Evolutionary conservation across 2,888 invertebrate genomes (phyloP), one percentile per base, ranked within the genome.

Genomic region (Phytoseiulus persimilis): DNA sequence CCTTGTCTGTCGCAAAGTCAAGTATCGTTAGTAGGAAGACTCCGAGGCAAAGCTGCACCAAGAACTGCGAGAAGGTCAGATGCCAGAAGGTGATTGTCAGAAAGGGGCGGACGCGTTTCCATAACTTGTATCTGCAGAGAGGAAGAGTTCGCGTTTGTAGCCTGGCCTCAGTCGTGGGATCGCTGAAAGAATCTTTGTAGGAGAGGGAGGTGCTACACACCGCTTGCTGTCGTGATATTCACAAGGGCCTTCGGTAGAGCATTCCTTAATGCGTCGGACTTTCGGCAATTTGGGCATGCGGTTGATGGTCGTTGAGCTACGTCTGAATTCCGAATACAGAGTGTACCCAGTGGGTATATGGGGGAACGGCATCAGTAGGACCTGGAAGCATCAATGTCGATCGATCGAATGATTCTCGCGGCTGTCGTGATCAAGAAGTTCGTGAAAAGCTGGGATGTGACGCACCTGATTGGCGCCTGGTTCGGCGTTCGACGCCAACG

Each of bases 151-250:
- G 46, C 9, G 46, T 46, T 46, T 46, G 14, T 46, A 11, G 9
- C 46, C 9, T 6, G 46, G 46, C 6, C 14, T 11, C 14, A 46
- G 6, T 14, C 46, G 46, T 46, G 46, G 46, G 46, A 6, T 46
- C 14, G 14, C n/a, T n/a, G n/a, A n/a, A n/a, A n/a, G n/a, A n/a
- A n/a, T n/a, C n/a, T n/a, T n/a, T n/a, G n/a, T n/a, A n/a, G n/a
- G n/a, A n/a, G n/a, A n/a, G n/a, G n/a, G n/a, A n/a, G n/a, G n/a
- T 23, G 5, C 65, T 14, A 65, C 5, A 23, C 45, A 87, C 87
- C 87, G 32, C n/a, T 33, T 87, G 87, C 87, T 87, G 87, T 87
- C 87, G 45, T 87, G 87, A n/a, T 87, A 87, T 23, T 87, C 87
- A 31, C 87, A 87, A 18, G 87, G 87, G 32, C 87, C 87, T 39